Percentiles rank a stretch among this genome's conserved stretches.
Conservation (phyloP, 2,888 invertebrate genomes). For the Platypus cylindrus region DNA sequence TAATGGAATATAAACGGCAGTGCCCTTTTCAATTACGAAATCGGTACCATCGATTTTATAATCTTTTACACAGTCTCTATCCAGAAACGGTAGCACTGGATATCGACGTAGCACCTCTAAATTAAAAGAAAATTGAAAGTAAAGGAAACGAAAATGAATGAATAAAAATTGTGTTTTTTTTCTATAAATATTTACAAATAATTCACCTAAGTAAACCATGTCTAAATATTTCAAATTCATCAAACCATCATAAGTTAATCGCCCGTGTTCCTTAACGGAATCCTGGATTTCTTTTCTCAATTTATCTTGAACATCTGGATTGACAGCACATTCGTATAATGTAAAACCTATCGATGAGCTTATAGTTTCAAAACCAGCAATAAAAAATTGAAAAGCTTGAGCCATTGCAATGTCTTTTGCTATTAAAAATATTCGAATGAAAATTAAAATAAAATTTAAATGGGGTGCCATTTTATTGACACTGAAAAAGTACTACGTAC, state of each 20-base stretch:
- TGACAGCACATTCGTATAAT: constrained; percentile 41
- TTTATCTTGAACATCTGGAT: constrained; percentile 40
- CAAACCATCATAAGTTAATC: constrained; percentile 39
- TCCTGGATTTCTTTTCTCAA: constrained; percentile 38
- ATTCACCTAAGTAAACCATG: neutral
- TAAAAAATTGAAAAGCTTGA: constrained; percentile 35
- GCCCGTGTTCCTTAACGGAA: constrained; percentile 31
- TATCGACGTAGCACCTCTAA: constrained; percentile 34
- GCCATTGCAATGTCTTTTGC: constrained; percentile 10
- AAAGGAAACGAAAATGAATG: too few species aligned
- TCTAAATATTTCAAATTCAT: constrained; percentile 41
- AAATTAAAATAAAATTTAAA: neutral
- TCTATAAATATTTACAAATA: neutral
- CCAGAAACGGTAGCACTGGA: constrained; percentile 29
- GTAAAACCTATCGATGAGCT: constrained; percentile 44
- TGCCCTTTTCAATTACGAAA: constrained; percentile 27
- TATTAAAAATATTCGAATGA: neutral
- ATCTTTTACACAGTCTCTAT: constrained; percentile 22
- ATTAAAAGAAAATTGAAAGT: constrained; percentile 12
- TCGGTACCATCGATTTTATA: constrained; percentile 24
- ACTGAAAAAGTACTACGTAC: too few species aligned
- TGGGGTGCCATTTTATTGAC: constrained; percentile 1
- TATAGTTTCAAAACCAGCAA: constrained; percentile 50
- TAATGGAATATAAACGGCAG: constrained; percentile 24
- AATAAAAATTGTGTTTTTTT: too few species aligned